A percentile compares a stretch with the other conserved stretches of the same genome.
Conservation (phyloP, 2,113 vertebrate genomes). For the Loxodonta africana region DNA sequence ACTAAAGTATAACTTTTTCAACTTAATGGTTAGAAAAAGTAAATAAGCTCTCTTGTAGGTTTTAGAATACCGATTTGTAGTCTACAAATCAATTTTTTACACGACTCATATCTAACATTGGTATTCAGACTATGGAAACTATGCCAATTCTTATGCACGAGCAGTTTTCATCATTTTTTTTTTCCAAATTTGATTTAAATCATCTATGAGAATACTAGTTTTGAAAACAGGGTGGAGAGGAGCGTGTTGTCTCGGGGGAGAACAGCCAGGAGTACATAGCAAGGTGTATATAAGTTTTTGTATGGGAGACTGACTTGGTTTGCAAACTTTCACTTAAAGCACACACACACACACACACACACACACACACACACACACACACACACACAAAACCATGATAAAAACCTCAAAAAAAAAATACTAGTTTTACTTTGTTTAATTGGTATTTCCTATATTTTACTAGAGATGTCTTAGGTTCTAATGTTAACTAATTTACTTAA, state of each 20-base stretch:
- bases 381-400: no score
- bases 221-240: neutral
- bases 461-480: conserved; percentile 7
- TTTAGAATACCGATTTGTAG: conserved; percentile 61
- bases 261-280: no score
- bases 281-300: no score
- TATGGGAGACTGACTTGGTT: no score
- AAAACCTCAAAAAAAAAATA: no score
- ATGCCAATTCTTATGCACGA: neutral
- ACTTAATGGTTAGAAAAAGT: conserved; percentile 76
- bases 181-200: conserved; percentile 54
- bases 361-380: no score
- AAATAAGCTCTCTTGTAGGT: conserved; percentile 76
- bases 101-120: neutral
- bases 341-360: no score
- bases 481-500: conserved; percentile 42
- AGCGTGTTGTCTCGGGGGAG: no score
- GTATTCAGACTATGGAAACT: conserved; percentile 27
- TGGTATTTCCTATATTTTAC: neutral
- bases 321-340: no score
- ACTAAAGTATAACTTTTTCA: conserved; percentile 79
- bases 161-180: conserved; percentile 1
- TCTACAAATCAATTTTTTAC: conserved; percentile 8
- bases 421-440: neutral
- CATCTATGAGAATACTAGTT: neutral